Evolutionary conservation across 2,797 vertebrate species (phyloP).

Genomic region (Semotilus atromaculatus): DNA sequence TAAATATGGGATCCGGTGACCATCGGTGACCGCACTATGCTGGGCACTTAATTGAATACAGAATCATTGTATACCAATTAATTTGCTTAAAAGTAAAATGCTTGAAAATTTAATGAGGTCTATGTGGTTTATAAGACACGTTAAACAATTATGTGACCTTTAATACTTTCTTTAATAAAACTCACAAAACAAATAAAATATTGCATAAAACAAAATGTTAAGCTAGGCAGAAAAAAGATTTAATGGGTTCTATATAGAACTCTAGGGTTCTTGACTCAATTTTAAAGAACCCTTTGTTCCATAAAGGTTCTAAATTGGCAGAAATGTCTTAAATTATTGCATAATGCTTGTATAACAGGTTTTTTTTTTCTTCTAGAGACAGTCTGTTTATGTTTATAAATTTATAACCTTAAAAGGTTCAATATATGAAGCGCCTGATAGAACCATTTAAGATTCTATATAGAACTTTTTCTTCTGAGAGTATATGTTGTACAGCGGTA

Average conservation of each 20-base stretch:
- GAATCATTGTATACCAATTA: neutral
- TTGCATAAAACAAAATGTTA: neutral
- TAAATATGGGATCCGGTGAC: slow-evolving; percentile 36
- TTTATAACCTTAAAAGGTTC: neutral
- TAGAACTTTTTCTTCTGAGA: neutral
- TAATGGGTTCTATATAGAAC: neutral
- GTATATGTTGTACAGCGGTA: neutral
- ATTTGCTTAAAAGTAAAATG: slow-evolving; percentile 6
- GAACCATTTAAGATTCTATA: neutral
- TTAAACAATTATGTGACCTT: neutral
- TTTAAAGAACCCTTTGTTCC: neutral
- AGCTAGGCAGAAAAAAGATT: neutral
- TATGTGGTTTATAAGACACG: neutral
- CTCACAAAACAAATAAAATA: neutral
- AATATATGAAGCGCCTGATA: neutral
- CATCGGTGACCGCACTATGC: neutral
- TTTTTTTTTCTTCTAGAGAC: too few species aligned
- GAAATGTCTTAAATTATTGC: neutral
- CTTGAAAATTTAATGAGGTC: neutral
- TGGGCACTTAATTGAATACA: slow-evolving; percentile 13
- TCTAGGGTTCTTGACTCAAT: neutral
- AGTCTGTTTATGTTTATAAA: neutral
- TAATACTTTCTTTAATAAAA: neutral
- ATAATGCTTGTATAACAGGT: neutral
- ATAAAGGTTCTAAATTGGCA: neutral